A percentile compares a stretch with the other conserved stretches of the same genome.
phyloP scores from a whole-genome alignment of 2,113 vertebrate genomes.

The Callipepla squamata region DNA sequence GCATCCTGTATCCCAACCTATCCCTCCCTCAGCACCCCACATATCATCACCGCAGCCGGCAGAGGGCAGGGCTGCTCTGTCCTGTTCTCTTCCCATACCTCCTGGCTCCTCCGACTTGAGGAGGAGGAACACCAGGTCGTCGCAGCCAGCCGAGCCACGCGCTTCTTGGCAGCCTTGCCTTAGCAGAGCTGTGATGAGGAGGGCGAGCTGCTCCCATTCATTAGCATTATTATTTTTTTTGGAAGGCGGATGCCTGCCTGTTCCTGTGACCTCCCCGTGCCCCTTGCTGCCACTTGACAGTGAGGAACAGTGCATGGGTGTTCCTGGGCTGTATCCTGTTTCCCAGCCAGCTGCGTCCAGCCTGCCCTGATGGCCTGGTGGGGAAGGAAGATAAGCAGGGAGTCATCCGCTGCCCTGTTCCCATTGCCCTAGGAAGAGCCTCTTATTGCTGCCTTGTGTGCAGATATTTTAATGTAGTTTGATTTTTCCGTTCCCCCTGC shows the following conservation, averaged over 20 bases:
- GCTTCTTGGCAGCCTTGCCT: neutral
- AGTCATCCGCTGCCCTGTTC: neutral
- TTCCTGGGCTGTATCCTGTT: constrained; percentile 6
- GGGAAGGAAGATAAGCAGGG: neutral
- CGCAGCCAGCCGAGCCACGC: rapidly evolving
- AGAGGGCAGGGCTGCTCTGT: constrained; percentile 38
- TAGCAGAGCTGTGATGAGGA: neutral
- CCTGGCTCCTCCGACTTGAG: neutral
- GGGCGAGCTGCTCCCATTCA: neutral
- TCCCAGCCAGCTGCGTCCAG: neutral
- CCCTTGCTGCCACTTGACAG: neutral
- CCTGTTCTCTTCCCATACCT: rapidly evolving
- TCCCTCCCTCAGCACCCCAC: no score
- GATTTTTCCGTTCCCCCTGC: neutral
- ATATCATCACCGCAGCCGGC: neutral
- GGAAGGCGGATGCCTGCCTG: no score
- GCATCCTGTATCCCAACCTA: no score
- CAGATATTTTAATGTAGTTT: neutral
- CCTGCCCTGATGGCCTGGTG: neutral
- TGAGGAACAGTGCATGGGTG: neutral
- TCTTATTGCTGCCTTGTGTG: rapidly evolving
- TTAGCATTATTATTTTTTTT: neutral
- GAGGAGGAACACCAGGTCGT: rapidly evolving
- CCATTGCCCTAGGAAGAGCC: neutral
- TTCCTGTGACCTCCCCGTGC: neutral